These are phyloP conservation scores for Leptinotarsa rubiginosa DNA, from an alignment of 2,888 invertebrate genomes.

Conservation along the genomic window DNA sequence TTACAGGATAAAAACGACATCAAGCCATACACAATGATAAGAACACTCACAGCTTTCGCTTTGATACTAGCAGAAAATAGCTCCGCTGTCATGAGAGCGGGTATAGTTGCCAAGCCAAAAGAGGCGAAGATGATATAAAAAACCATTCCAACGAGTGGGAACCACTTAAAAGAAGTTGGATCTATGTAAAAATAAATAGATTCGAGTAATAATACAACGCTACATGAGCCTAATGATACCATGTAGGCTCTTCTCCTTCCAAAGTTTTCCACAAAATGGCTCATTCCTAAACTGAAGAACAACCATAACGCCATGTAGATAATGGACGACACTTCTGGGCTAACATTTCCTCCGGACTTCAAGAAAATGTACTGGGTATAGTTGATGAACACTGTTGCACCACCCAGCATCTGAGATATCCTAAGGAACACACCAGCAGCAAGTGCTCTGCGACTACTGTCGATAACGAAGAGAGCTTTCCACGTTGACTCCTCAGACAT, in stretches of 20 bases:
- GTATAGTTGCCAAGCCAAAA: conserved; percentile 54
- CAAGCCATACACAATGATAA: conserved; percentile 20
- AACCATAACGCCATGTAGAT: conserved; percentile 50
- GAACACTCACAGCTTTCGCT: conserved; percentile 51
- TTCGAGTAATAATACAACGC: conserved; percentile 48
- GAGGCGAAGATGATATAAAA: conserved; percentile 30
- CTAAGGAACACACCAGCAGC: conserved; percentile 55
- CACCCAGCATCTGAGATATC: conserved; percentile 57
- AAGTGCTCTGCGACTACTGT: conserved; percentile 56
- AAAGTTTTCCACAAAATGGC: conserved; percentile 46
- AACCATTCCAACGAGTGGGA: conserved; percentile 56
- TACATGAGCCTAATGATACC: conserved; percentile 51
- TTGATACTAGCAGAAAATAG: conserved; percentile 59
- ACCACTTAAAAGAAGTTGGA: conserved; percentile 51
- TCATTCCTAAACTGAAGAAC: conserved; percentile 39
- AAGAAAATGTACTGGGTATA: conserved; percentile 60
- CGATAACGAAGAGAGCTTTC: conserved; percentile 55
- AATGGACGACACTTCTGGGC: conserved; percentile 56
- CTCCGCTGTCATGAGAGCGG: conserved; percentile 57
- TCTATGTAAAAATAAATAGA: conserved; percentile 55
- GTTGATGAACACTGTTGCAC: conserved; percentile 53
- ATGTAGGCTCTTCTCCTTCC: conserved; percentile 56
- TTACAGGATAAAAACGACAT: neutral
- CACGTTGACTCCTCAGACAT: conserved; percentile 58
- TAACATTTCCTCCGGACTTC: conserved; percentile 57